Evolutionary conservation across 2,113 vertebrate species (phyloP).

Genomic region (Xiphophorus hellerii): DNA sequence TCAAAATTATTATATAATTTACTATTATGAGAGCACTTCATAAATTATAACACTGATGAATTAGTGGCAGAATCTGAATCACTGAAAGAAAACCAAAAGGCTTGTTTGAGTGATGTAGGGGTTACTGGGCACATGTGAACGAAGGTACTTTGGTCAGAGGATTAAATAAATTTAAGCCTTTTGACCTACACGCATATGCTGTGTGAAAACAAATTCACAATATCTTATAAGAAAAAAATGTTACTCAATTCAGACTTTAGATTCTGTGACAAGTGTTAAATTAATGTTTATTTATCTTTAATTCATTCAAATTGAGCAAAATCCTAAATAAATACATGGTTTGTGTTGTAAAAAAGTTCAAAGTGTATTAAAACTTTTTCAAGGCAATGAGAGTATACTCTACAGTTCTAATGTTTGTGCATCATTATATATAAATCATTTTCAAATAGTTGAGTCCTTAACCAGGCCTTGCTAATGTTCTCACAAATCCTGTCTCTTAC

Average conservation of each 20-base stretch:
- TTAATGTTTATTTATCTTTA: too few species aligned
- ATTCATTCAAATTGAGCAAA: too few species aligned
- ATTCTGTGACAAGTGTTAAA: not conserved
- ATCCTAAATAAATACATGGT: not conserved
- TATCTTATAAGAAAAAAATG: too few species aligned
- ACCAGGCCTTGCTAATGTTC: not conserved
- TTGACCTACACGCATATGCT: not conserved
- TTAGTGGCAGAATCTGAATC: not conserved
- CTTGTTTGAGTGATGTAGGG: not conserved
- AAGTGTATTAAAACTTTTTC: not conserved
- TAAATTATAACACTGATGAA: too few species aligned
- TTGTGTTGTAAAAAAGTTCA: not conserved
- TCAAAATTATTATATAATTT: too few species aligned
- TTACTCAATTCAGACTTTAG: not conserved
- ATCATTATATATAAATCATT: not conserved
- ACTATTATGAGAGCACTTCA: too few species aligned
- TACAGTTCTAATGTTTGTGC: not conserved
- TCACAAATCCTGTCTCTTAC: conserved; percentile 1
- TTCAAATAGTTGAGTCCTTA: not conserved
- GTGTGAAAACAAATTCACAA: not conserved
- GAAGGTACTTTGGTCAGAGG: not conserved
- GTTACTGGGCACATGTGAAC: not conserved
- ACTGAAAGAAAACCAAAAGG: not conserved
- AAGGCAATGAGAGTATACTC: not conserved
- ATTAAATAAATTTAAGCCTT: not conserved